Percentiles rank a stretch among this genome's conserved stretches.
Conservation (phyloP, 2,113 vertebrate species). For the Stigmatopora argus region DNA sequence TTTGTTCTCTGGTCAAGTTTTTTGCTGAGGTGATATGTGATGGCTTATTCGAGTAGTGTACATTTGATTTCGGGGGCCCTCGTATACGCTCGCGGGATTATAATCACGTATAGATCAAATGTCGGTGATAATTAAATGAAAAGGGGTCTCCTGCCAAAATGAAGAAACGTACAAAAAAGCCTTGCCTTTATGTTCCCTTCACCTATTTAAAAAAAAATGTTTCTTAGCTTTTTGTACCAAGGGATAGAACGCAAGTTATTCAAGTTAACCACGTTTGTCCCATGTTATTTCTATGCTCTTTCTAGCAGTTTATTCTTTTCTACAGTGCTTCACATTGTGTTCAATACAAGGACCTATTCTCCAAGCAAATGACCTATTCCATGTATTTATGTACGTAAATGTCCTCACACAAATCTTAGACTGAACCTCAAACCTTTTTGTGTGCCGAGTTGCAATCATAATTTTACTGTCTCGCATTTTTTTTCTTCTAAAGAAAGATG, state of each 20-base stretch:
- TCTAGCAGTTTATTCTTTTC: slow-evolving; percentile 72
- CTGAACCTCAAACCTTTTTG: slow-evolving; percentile 50
- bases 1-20: slow-evolving; percentile 71
- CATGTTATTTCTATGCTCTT: slow-evolving; percentile 70
- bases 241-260: slow-evolving; percentile 64
- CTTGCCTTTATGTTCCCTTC: slow-evolving; percentile 60
- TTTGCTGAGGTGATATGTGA: slow-evolving; percentile 65
- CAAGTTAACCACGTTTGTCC: slow-evolving; percentile 69
- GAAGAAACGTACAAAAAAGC: slow-evolving; percentile 55
- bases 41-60: slow-evolving; percentile 65
- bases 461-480: slow-evolving; percentile 52
- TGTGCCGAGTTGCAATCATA: slow-evolving; percentile 70
- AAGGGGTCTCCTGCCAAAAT: slow-evolving; percentile 61
- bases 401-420: slow-evolving; percentile 67
- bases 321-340: slow-evolving; percentile 64
- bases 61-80: slow-evolving; percentile 54
- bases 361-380: slow-evolving; percentile 68
- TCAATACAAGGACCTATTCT: slow-evolving; percentile 68
- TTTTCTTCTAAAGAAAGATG: slow-evolving; percentile 47
- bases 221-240: slow-evolving; percentile 70
- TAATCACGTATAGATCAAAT: slow-evolving; percentile 56
- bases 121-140: slow-evolving; percentile 41
- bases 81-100: slow-evolving; percentile 56
- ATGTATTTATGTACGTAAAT: slow-evolving; percentile 74
- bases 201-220: slow-evolving; percentile 51